Evolutionary conservation across 2,113 vertebrate species (phyloP), one percentile per base, ranked within the genome.

Genomic region (Phodopus roborovskii): DNA sequence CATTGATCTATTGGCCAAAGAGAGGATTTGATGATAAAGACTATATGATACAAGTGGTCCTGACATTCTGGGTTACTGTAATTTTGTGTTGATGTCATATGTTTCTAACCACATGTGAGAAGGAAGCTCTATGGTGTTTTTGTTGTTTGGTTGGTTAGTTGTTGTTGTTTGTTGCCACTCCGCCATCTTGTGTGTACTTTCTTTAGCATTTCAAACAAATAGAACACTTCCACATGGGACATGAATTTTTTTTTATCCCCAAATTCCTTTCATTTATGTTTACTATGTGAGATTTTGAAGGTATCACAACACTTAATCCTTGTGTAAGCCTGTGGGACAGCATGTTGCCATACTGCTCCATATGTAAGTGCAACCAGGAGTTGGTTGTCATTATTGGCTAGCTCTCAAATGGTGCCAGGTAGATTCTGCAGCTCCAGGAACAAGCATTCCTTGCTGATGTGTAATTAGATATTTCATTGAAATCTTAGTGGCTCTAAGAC

Each of bases 171-270:
- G 73, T 56, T 70, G 7, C 13, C 16, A 36, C 20, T 68, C 56
- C 1, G 39, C 19, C 48, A 79, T 60, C 19, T 71, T 81, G 3
- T 39, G n/a, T 58, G 56, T 60, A 10, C n/a, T 12, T 50, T 92
- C 19, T 48, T 94, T 79, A 87, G n/a, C 42, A 53, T 79, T 95
- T 95, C 48, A 95, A 96, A 92, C 11, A 20, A 36, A 77, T 42
- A 58, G 36, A 89, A 48, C 7, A 16, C 9, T 77, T 36, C 56
- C 3, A 48, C 12, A 24, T 64, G 7, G 39, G 28, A 12, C 1
- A 36, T 10, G 30, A 58, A 70, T n/a, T 33, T 88, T 20, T 74
- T 74, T 75, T 33, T 60, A 36, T 15, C n/a, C 66, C 12, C 17
- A 56, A 36, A 78, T 73, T 91, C 30, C 60, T 92, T 81, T 71